These are phyloP conservation scores for Aptenodytes forsteri DNA, from an alignment of 2,113 vertebrate genomes.

Conservation along the genomic window DNA sequence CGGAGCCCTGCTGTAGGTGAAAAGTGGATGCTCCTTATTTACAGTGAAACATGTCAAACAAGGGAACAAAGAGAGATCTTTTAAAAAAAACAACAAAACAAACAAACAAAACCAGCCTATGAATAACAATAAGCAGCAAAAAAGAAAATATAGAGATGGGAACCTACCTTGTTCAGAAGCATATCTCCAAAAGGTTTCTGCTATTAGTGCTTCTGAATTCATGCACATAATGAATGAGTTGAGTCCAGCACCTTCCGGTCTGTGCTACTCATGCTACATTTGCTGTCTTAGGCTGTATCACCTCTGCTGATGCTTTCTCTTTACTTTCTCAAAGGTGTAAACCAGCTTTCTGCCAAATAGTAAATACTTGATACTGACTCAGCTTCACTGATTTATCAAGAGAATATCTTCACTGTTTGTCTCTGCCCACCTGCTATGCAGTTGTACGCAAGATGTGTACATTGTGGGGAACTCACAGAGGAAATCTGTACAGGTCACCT, in stretches of 20 bases:
- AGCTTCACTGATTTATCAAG: not conserved
- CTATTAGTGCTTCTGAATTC: not conserved
- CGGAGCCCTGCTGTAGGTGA: conserved; percentile 42
- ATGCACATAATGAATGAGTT: not conserved
- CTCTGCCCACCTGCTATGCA: not conserved
- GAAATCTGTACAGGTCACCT: not conserved
- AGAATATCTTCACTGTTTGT: not conserved
- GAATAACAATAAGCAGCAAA: not conserved
- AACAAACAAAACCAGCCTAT: not conserved
- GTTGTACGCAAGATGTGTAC: not conserved
- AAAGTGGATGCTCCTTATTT: conserved; percentile 21
- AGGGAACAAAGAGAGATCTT: not conserved
- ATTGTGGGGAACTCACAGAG: not conserved
- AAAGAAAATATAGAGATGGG: not conserved
- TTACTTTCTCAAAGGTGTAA: not conserved
- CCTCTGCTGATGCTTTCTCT: not conserved
- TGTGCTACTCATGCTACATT: not conserved
- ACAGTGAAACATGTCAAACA: conserved; percentile 4
- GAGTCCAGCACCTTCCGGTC: not conserved
- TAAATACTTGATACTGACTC: not conserved
- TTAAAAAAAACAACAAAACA: not conserved
- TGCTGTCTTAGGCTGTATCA: not conserved
- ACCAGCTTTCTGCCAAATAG: not conserved
- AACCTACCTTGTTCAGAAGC: not conserved
- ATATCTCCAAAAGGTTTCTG: not conserved